phyloP scores from a whole-genome alignment of 2,888 invertebrate genomes.

The Mechanitis messenoides region DNA sequence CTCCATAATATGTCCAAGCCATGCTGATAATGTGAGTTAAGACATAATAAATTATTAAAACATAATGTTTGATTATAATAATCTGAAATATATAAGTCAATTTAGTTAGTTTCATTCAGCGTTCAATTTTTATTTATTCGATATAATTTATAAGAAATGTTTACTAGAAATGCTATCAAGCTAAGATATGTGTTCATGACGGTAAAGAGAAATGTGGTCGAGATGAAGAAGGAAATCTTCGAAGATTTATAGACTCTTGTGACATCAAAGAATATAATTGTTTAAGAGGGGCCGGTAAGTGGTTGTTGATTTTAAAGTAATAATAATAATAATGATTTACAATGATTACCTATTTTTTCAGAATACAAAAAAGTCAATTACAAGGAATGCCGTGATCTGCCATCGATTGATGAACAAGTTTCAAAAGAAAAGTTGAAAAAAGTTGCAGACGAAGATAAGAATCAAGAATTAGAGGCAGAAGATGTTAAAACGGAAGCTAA shows the following conservation, averaged over 20 bases:
- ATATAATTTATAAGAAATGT: not conserved
- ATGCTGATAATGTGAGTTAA: no score
- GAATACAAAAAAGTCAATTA: constrained; percentile 35
- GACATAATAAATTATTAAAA: no score
- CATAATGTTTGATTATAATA: no score
- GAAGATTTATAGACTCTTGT: constrained; percentile 57
- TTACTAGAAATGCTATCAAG: constrained; percentile 51
- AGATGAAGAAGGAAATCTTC: constrained; percentile 32
- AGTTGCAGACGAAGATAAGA: constrained; percentile 1
- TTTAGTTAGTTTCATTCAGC: no score
- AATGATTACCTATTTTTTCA: constrained; percentile 29
- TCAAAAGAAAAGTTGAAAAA: constrained; percentile 10
- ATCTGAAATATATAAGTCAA: no score
- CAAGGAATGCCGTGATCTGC: constrained; percentile 36
- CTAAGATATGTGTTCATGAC: constrained; percentile 57
- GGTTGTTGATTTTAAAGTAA: not conserved
- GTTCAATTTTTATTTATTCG: no score
- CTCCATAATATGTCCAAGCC: no score
- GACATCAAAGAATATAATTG: constrained; percentile 64
- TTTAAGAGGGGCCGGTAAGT: constrained; percentile 43
- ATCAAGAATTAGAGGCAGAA: constrained; percentile 1
- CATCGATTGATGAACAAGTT: constrained; percentile 29
- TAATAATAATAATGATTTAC: not conserved
- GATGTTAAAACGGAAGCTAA: not conserved
- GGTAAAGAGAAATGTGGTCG: constrained; percentile 48